Conservation (phyloP, 2,888 invertebrate species). For the Petrolisthes cinctipes region DNA sequence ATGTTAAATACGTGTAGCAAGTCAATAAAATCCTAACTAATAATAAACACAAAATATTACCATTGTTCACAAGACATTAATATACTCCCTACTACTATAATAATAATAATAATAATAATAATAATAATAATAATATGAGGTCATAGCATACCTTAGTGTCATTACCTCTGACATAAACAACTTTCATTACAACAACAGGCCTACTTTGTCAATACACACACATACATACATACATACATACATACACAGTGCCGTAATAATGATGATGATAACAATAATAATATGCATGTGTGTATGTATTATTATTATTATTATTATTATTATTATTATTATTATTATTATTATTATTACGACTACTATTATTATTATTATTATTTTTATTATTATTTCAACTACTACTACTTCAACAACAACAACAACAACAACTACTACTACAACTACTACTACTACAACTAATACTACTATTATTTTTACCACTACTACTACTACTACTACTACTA, state of each 20-base stretch:
- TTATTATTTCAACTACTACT: background rate
- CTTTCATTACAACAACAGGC: no score
- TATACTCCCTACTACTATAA: background rate
- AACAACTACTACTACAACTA: slow-evolving; percentile 9
- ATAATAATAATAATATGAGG: background rate
- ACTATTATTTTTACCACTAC: background rate
- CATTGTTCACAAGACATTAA: background rate
- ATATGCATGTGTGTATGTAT: no score
- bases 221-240: no score
- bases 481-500: background rate
- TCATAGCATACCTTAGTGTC: no score
- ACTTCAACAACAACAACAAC: slow-evolving; percentile 3
- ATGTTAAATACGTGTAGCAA: background rate
- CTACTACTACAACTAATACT: background rate
- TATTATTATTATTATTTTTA: background rate
- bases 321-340: background rate
- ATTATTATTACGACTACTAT: background rate
- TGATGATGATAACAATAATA: no score
- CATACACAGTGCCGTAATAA: no score
- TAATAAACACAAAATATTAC: background rate
- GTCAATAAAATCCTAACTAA: background rate
- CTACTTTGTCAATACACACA: no score
- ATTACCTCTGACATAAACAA: no score
- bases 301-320: background rate
- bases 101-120: background rate